Conservation (phyloP, 1,140 invertebrate genomes). For the Drosophila sturtevanti region DNA sequence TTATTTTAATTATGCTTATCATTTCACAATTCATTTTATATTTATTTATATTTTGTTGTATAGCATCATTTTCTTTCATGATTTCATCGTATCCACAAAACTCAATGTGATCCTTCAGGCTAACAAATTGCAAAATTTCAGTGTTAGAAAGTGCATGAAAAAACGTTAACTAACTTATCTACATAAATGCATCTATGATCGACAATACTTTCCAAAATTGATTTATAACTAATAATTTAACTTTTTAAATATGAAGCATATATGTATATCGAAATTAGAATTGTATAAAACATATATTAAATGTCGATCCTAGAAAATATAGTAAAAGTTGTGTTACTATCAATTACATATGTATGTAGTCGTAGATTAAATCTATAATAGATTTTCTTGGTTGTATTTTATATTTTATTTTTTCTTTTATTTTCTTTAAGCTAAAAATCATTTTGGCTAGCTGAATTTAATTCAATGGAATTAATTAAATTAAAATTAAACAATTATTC, state of each 20-base stretch:
- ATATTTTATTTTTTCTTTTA: not conserved
- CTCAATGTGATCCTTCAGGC: conserved; percentile 22
- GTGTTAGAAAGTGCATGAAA: conserved; percentile 12
- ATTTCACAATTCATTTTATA: not conserved
- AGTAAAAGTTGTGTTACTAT: not conserved
- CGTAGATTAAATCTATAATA: not conserved
- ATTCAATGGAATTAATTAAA: not conserved
- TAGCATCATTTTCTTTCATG: not conserved
- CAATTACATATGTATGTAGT: not conserved
- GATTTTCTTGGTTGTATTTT: not conserved
- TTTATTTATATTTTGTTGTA: not conserved
- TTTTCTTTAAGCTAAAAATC: not conserved
- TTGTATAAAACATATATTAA: not conserved
- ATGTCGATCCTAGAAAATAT: not conserved
- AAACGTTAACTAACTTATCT: not conserved
- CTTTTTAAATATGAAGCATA: no score
- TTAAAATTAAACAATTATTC: conserved; percentile 5
- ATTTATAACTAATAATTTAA: no score
- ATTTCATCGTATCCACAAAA: not conserved
- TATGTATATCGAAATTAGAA: not conserved
- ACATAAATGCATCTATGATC: not conserved
- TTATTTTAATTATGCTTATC: conserved; percentile 7
- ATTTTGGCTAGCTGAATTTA: not conserved
- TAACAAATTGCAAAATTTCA: conserved; percentile 14
- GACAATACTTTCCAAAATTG: not conserved